Evolutionary conservation across 2,797 vertebrate species (phyloP).

Genomic region (Novumbra hubbsi): DNA sequence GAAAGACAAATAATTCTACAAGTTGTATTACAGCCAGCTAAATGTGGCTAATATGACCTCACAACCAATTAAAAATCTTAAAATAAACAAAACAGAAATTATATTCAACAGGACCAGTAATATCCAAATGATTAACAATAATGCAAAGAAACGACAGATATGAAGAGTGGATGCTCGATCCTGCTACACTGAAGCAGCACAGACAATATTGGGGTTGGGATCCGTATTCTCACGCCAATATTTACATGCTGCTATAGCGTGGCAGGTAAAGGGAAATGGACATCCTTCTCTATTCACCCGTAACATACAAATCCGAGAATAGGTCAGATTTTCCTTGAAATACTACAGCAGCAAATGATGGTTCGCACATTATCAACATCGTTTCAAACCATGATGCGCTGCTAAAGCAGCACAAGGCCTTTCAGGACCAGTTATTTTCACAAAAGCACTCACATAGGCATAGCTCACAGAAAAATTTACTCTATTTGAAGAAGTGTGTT

Average conservation of each 20-base stretch:
- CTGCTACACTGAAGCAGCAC: slow-evolving; percentile 98
- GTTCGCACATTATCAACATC: slow-evolving; percentile 85
- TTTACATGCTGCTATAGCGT: slow-evolving; percentile 99
- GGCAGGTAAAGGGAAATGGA: slow-evolving; percentile 72
- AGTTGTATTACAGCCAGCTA: neutral
- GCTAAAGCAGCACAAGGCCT: slow-evolving; percentile 89
- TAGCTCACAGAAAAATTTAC: slow-evolving; percentile 43
- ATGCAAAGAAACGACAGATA: slow-evolving; percentile 19
- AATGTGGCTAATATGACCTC: neutral
- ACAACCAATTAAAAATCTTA: slow-evolving; percentile 10
- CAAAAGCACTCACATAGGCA: slow-evolving; percentile 8
- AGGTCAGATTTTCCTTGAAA: slow-evolving; percentile 79
- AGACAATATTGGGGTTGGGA: slow-evolving; percentile 96
- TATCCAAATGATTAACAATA: slow-evolving; percentile 41
- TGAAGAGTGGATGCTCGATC: slow-evolving; percentile 68
- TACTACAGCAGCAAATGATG: slow-evolving; percentile 99
- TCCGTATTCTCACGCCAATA: slow-evolving; percentile 92
- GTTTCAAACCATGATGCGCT: slow-evolving; percentile 99
- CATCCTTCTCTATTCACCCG: neutral
- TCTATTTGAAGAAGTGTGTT: slow-evolving; percentile 36
- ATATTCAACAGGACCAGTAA: slow-evolving; percentile 31
- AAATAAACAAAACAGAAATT: slow-evolving; percentile 16
- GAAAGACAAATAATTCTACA: neutral
- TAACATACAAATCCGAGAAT: neutral
- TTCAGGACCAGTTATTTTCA: slow-evolving; percentile 39